Base-by-base conservation (phyloP, 2,113 vertebrate genomes). In the Platichthys flesus region DNA sequence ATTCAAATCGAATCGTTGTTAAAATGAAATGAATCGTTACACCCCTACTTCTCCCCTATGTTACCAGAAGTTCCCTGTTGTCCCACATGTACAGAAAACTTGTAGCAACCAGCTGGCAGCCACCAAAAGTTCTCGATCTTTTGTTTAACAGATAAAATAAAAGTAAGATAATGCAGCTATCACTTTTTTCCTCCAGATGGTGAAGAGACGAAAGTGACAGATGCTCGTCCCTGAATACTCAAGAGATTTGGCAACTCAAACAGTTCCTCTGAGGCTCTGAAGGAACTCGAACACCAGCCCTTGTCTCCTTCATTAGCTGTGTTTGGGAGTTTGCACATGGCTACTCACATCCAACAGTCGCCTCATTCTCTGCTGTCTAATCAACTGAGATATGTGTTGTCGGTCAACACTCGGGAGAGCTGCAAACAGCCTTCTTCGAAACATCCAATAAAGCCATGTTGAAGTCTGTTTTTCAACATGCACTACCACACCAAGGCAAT, bases 251-350 rank as follows among this genome's bases (percentile, higher is more conserved):
- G 64, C 69, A 72, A 85, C 78, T 75, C 21, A 0, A 74, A 72
- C 74, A 78, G 66, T 51, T 88, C 83, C 79, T 75, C 70, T 51
- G 84, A 81, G 87, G 0, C 31, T 31, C 31, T 31, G 31, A 31
- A 31, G 31, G 31, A 31, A 31, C 31, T 31, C 31, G 82, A 57
- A 75, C 73, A 79, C 59, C 74, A 79, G 61, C 76, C 68, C 57
- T 79, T 61, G 9, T 86, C 71, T 81, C 72, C 78, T 81, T 90
- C 87, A 85, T 83, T 90, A 87, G 59, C 73, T 67, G 59, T 70
- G 81, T 77, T 66, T 80, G 67, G 51, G 74, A 65, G 63, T 84
- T 86, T 77, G 58, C 86, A 87, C 90, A 82, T 85, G 90, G 81
- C 65, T 84, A 74, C 89, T 81, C 82, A 51, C 82, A 74, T 75